Conservation (phyloP, 2,888 invertebrate genomes). For the Polyommatus iphigenia region DNA sequence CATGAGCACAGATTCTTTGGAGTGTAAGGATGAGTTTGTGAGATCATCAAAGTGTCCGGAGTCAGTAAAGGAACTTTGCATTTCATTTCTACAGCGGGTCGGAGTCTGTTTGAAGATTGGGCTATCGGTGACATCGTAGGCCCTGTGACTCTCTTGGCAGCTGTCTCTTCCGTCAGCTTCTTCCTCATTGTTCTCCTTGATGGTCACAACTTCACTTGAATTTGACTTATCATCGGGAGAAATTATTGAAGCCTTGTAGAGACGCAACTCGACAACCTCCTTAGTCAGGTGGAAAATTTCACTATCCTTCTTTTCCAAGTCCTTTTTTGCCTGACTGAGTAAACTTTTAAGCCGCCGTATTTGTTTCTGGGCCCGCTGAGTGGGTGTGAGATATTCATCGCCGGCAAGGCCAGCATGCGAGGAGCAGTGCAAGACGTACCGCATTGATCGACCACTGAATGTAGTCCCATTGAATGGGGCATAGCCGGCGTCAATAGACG, state of each 20-base stretch:
- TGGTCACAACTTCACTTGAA: conserved; percentile 87
- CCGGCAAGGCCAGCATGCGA: conserved; percentile 88
- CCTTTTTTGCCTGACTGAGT: conserved; percentile 86
- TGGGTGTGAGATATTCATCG: conserved; percentile 93
- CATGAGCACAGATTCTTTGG: conserved; percentile 85
- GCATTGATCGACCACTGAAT: conserved; percentile 85
- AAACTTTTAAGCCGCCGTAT: conserved; percentile 87
- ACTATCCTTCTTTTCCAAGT: conserved; percentile 89
- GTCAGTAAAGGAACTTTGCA: conserved; percentile 89
- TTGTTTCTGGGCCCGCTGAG: conserved; percentile 91
- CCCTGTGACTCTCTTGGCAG: conserved; percentile 66
- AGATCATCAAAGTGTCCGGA: conserved; percentile 93
- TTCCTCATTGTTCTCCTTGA: conserved; percentile 83
- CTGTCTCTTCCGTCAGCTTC: conserved; percentile 57
- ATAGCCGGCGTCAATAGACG: conserved; percentile 90
- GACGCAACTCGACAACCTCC: conserved; percentile 89
- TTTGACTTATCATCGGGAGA: conserved; percentile 90
- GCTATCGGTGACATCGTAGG: conserved; percentile 74
- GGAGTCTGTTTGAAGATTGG: conserved; percentile 73
- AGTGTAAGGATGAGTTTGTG: conserved; percentile 87
- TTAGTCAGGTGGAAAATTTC: conserved; percentile 89
- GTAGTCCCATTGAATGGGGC: conserved; percentile 88
- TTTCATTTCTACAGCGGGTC: conserved; percentile 78
- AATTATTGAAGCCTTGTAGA: conserved; percentile 89
- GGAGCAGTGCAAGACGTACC: conserved; percentile 92